Evolutionary conservation across 2,888 invertebrate species (phyloP).

Genomic region (Mantis religiosa): DNA sequence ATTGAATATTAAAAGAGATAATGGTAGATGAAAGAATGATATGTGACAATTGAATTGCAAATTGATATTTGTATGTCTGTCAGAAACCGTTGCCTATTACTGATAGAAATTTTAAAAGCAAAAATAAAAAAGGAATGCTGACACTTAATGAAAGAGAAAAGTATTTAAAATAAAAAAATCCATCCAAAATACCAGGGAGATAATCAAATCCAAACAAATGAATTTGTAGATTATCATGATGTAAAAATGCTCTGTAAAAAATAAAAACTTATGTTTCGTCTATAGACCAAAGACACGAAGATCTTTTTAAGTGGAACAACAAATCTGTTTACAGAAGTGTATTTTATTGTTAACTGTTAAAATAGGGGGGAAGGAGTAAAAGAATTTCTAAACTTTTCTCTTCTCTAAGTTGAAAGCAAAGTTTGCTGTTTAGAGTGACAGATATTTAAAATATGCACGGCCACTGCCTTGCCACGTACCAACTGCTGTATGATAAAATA

Average conservation of each 20-base stretch:
- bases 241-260: neutral
- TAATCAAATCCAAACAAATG: neutral
- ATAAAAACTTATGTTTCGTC: neutral
- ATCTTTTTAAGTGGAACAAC: neutral
- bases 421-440: slow-evolving; percentile 1
- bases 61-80: slow-evolving; percentile 20
- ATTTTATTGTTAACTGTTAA: neutral
- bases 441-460: slow-evolving; percentile 22
- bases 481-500: slow-evolving; percentile 20
- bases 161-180: neutral
- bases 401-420: slow-evolving; percentile 11
- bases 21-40: slow-evolving; percentile 13
- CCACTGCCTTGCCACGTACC: slow-evolving; percentile 25
- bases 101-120: slow-evolving; percentile 10
- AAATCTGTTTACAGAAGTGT: neutral
- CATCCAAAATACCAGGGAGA: neutral
- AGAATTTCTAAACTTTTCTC: slow-evolving; percentile 1
- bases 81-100: slow-evolving; percentile 19
- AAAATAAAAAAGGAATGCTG: slow-evolving; percentile 12
- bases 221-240: neutral
- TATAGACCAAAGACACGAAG: neutral
- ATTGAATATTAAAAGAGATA: slow-evolving; percentile 4
- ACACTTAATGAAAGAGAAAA: slow-evolving; percentile 20
- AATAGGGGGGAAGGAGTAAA: neutral
- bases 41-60: slow-evolving; percentile 10